Evolutionary conservation across 2,113 vertebrate genomes (phyloP), one percentile per base, ranked within the genome.

Genomic region (Heliornis fulica): DNA sequence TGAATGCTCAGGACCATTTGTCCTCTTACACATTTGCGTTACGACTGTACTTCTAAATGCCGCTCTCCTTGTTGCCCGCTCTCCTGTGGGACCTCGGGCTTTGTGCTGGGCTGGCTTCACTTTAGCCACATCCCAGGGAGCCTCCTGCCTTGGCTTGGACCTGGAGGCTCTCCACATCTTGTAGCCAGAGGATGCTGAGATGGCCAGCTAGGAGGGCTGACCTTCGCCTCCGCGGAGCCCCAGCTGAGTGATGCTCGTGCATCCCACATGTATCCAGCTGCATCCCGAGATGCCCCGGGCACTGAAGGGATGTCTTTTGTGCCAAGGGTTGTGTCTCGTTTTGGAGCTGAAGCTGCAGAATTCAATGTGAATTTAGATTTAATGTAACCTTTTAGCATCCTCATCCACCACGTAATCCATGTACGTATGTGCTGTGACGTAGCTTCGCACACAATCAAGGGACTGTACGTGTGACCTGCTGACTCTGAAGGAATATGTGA

Each of bases 401-500:
- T 36, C 2, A 1, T 66, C 64, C 75, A 23, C 9, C 43, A 26
- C 18, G 4, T 32, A 57, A 32, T 56, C 61, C 51, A 18, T 2
- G 9, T 59, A 22, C 34, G 5, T 29, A 3, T 4, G 45, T 36
- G 40, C 59, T 31, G 0, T 57, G 83, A 66, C 17, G 9, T 9
- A 10, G 61, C 68, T 66, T 50, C 8, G 2, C 5, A 10, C 45
- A 36, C 19, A 34, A 36, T 29, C 21, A 3, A 57, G 79, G 88
- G 69, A 13, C 74, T 90, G 64, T 17, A 83, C 21, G 19, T 0
- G 36, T 2, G 22, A 79, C 7, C 40, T 93, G 94, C 96, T 97
- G 95, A 96, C 93, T 95, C 70, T 87, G 29, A 32, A 61, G 94
- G 94, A 97, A 96, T 45, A 32, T 79, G 25, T 92, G 83, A 92